Conservation (phyloP, 2,888 invertebrate genomes). For the Nomada fabriciana region DNA sequence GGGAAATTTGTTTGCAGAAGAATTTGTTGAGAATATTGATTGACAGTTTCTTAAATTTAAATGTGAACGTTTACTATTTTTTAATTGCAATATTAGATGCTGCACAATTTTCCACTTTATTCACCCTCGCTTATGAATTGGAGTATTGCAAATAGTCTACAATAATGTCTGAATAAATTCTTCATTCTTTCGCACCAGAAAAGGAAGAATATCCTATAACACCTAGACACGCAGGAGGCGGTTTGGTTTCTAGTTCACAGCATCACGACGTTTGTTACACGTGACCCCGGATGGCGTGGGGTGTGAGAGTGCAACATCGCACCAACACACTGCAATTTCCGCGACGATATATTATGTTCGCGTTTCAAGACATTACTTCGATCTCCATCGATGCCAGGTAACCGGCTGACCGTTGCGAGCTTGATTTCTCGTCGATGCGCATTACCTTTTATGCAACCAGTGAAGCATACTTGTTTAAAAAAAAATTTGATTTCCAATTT, state of each 20-base stretch:
- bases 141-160: too few species aligned
- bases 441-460: constrained; percentile 13
- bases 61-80: too few species aligned
- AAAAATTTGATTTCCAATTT: not conserved
- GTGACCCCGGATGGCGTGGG: constrained; percentile 58
- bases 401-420: constrained; percentile 24
- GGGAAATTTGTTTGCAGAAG: too few species aligned
- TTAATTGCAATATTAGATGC: too few species aligned
- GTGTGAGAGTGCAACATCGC: constrained; percentile 54
- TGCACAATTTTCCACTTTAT: too few species aligned
- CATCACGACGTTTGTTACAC: constrained; percentile 50
- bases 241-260: constrained; percentile 47
- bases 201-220: constrained; percentile 1
- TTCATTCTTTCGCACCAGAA: not conserved
- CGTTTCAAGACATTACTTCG: constrained; percentile 50
- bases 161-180: not conserved
- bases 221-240: not conserved
- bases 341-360: constrained; percentile 53
- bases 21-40: too few species aligned
- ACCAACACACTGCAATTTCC: constrained; percentile 59
- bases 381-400: constrained; percentile 40
- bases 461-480: too few species aligned
- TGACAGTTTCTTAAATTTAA: too few species aligned
- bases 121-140: too few species aligned
- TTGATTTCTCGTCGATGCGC: constrained; percentile 26